A percentile compares a stretch with the other conserved stretches of the same genome.
phyloP scores from a whole-genome alignment of 2,113 vertebrate genomes.

The Ochotona curzoniae region DNA sequence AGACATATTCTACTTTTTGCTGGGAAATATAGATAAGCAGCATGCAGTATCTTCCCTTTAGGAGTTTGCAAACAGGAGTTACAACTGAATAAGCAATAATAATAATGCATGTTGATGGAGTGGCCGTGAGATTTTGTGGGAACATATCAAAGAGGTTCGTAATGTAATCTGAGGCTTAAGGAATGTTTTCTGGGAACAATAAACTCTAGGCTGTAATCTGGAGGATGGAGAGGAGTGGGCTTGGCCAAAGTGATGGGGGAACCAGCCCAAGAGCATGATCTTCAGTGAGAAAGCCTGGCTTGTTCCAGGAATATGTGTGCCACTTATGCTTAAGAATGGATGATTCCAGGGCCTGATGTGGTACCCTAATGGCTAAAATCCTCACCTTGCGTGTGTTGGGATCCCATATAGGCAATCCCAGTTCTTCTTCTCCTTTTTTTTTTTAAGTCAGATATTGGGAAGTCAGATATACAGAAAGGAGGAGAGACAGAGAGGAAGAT shows the following conservation, averaged over 20 bases:
- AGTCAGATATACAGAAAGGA: no score
- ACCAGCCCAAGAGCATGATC: not conserved
- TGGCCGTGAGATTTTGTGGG: not conserved
- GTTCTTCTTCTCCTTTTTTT: no score
- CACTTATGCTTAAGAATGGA: not conserved
- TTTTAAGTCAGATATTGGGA: no score
- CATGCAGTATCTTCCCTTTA: not conserved
- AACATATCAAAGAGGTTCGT: not conserved
- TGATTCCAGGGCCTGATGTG: not conserved
- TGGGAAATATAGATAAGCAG: conserved; percentile 31
- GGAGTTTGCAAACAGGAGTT: not conserved
- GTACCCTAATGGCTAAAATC: no score
- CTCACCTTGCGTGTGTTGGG: no score
- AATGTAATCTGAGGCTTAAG: not conserved
- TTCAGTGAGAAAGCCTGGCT: not conserved
- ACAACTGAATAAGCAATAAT: not conserved
- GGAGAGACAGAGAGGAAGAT: no score
- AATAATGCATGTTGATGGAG: not conserved
- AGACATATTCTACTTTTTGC: not conserved
- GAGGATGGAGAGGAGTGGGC: not conserved
- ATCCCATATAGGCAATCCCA: no score
- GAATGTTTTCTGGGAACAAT: not conserved
- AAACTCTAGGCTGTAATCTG: not conserved
- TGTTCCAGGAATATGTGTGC: not conserved
- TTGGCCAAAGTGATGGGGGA: not conserved